Conservation (phyloP, 2,797 vertebrate genomes). For the Argentina silus region DNA sequence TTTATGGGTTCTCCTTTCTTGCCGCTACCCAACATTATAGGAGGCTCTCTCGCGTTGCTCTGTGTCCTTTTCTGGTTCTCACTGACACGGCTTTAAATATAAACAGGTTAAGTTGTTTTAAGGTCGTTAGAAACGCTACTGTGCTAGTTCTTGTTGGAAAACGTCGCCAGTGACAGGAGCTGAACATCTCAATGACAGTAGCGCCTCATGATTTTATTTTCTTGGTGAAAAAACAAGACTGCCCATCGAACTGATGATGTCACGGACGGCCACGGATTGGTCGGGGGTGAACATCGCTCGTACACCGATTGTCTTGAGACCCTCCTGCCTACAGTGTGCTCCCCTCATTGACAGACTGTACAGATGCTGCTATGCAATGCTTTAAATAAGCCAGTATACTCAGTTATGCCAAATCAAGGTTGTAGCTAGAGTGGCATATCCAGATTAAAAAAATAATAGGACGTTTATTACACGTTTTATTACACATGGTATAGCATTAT, state of each 20-base stretch:
- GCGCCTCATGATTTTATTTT: conserved; percentile 49
- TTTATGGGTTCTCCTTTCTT: conserved; percentile 49
- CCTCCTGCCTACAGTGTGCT: too few relatives aligned
- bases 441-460: too few relatives aligned
- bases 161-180: not conserved
- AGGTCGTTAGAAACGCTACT: too few relatives aligned
- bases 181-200: not conserved
- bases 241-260: conserved; percentile 35
- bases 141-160: not conserved
- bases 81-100: not conserved
- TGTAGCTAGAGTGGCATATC: too few relatives aligned
- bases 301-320: too few relatives aligned
- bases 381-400: too few relatives aligned
- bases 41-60: not conserved
- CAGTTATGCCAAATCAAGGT: too few relatives aligned
- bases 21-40: conserved; percentile 67
- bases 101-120: too few relatives aligned
- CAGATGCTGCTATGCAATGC: too few relatives aligned
- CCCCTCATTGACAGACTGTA: too few relatives aligned
- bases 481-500: too few relatives aligned
- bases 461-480: too few relatives aligned
- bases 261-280: conserved; percentile 14
- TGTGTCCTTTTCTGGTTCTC: not conserved
- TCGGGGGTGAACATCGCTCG: not conserved
- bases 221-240: not conserved